Base-by-base conservation (phyloP, 2,797 vertebrate genomes). In the Trachops cirrhosus region DNA sequence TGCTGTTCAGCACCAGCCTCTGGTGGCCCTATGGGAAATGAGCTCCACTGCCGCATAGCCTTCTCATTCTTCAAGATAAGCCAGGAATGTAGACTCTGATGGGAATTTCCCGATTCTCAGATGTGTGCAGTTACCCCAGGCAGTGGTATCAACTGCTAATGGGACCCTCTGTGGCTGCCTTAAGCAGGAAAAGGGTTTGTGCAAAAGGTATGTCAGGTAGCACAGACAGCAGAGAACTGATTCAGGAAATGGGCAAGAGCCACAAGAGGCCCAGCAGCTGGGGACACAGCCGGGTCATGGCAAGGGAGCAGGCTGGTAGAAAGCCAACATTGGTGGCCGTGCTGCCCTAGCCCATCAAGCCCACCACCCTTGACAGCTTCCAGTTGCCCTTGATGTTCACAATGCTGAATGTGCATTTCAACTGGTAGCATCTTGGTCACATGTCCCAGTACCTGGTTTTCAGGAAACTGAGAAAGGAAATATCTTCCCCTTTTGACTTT, bases 61-160 rank as follows among this genome's bases (percentile, higher is more conserved):
- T 68, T 89, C 14, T 79, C 39, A 52, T 67, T 80, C 80, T 88
- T 84, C 29, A 50, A 88, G 57, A 29, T 12, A 57, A 80, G 39
- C 86, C 26, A 34, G 39, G 77, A 64, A 67, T 32, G 26, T 29
- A 57, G 39, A 46, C 34, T 91, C 91, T 46, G 34, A 70, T 70
- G 54, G 50, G 41, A 70, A n/a, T 59, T 87, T 84, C 93, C 48
- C 44, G 78, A 68, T 74, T 50, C 91, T 87, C 11, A 46, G 83
- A 52, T 91, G 24, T 73, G 39, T 52, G 29, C 8, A 59, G 5
- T 83, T 54, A 71, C 39, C 37, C 14, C 2, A 39, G 52, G 34
- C 52, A 82, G 39, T 50, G 44, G 44, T 62, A 64, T 26, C 32
- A 37, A 18, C 37, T 4, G 48, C 59, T 80, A 57, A 93, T 7